Evolutionary conservation across 2,888 invertebrate genomes (phyloP).

Genomic region (Melitaea athalia): DNA sequence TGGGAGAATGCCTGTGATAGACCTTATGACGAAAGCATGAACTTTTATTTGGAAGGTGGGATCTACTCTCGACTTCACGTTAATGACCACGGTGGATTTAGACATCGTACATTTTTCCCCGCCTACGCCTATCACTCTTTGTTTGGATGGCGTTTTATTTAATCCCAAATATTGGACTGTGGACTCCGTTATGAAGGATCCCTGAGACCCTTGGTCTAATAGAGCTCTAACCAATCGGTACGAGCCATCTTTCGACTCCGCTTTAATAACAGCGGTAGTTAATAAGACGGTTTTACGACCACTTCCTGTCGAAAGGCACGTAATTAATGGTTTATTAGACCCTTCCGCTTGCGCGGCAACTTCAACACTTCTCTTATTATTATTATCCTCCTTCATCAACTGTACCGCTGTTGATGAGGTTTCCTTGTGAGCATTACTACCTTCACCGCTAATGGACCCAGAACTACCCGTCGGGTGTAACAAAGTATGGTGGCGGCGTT

Average conservation of each 20-base stretch:
- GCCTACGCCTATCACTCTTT: constrained; percentile 25
- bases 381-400: constrained; percentile 2
- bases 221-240: constrained; percentile 16
- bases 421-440: too few species aligned
- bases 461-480: constrained; percentile 1
- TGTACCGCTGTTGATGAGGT: too few species aligned
- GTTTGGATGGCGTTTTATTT: constrained; percentile 19
- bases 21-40: constrained; percentile 25
- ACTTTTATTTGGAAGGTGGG: constrained; percentile 17
- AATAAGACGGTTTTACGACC: constrained; percentile 39
- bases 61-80: constrained; percentile 32
- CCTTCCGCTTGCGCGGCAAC: neutral
- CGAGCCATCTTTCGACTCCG: constrained; percentile 28
- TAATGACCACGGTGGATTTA: constrained; percentile 27
- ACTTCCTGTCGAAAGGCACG: constrained; percentile 1
- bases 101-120: constrained; percentile 17
- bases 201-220: constrained; percentile 31
- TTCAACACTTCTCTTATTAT: neutral
- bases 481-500: constrained; percentile 2
- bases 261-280: constrained; percentile 40
- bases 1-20: constrained; percentile 25
- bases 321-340: neutral
- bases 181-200: constrained; percentile 30
- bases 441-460: too few species aligned
- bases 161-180: constrained; percentile 27